Base-by-base conservation (phyloP, 1,140 invertebrate species). In the Acyrthosiphon pisum region DNA sequence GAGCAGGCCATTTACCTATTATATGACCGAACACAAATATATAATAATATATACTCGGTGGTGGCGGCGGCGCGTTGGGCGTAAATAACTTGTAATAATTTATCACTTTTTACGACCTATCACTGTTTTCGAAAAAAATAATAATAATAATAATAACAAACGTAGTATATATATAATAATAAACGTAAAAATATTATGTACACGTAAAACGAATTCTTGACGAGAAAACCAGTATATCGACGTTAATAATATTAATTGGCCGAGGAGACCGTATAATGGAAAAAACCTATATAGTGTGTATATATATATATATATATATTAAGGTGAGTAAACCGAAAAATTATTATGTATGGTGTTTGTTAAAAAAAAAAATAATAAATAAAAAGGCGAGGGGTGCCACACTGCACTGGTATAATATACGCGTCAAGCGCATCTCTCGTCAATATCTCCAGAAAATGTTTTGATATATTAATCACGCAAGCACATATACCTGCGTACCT, bases 41-140 rank as follows among this genome's bases (percentile, higher is more conserved):
- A 86, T 14, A 3, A 30, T 41, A 48, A 83, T 50, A 37, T 91
- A 81, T 18, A 53, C 48, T 53, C n/a, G 0, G n/a, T 41, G 46
- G 41, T 68, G 22, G 53, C n/a, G 76, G 76, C 81, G 35, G 48
- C 44, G 68, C 90, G 76, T 60, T 84, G 91, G 76, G 68, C 76
- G 91, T 93, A 93, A 93, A 93, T 93, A 93, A 93, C 91, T 93
- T 83, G 91, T 93, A 93, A 93, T 93, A 93, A 93, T 93, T 93
- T 93, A 93, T 93, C 68, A 84, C 68, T 93, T 93, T 93, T 93
- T 93, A 93, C 76, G 91, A 93, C 91, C 91, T 81, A 91, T 91
- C 90, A 81, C 68, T 84, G 91, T 93, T 93, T 91, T 93, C 41
- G 35, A 26, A 26, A 50, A 91, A 48, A 91, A 83, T 1, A 90